Evolutionary conservation across 1,140 invertebrate species (phyloP).

Genomic region (Ceratina calcarata): DNA sequence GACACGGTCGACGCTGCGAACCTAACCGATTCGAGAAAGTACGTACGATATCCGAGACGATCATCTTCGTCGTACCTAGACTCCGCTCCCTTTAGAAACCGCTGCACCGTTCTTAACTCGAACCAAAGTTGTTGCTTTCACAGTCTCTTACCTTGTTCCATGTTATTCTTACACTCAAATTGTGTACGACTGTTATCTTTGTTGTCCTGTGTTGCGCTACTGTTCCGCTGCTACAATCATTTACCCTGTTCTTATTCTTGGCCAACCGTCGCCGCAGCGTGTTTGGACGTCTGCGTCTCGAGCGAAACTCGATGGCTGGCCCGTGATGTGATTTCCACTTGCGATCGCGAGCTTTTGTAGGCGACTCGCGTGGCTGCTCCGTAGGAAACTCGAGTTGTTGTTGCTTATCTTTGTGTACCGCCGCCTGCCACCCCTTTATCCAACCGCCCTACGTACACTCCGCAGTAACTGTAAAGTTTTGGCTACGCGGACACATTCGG

Average conservation of each 20-base stretch:
- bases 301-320: not conserved
- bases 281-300: not conserved
- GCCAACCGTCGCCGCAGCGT: not conserved
- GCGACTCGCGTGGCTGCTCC: constrained; percentile 28
- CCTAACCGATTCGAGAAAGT: constrained; percentile 68
- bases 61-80: constrained; percentile 23
- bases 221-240: not conserved
- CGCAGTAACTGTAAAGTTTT: constrained; percentile 16
- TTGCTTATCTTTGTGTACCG: constrained; percentile 31
- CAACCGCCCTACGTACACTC: not conserved
- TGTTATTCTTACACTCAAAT: constrained; percentile 15
- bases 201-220: not conserved
- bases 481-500: not conserved
- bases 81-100: not conserved
- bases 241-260: not conserved
- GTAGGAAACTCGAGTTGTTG: constrained; percentile 42
- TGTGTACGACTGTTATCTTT: constrained; percentile 33
- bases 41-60: constrained; percentile 63
- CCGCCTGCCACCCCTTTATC: not conserved
- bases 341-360: constrained; percentile 37
- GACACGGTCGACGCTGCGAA: constrained; percentile 64
- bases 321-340: not conserved
- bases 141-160: constrained; percentile 23
- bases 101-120: constrained; percentile 36
- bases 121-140: constrained; percentile 54